These are phyloP conservation scores for Drosophila punjabiensis DNA, from an alignment of 1,140 invertebrate species.

Conservation along the genomic window DNA sequence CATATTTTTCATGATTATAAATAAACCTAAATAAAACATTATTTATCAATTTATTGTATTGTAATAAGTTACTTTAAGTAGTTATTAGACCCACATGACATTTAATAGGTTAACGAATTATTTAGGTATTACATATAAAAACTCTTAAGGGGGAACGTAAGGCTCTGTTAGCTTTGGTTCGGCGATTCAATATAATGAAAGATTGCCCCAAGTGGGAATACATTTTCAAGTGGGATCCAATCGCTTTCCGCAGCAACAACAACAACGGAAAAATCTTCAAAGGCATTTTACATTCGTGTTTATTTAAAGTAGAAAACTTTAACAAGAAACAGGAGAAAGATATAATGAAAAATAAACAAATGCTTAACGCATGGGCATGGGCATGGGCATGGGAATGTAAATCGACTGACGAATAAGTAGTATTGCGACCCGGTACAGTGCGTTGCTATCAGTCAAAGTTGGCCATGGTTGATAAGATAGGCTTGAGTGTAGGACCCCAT, in stretches of 20 bases:
- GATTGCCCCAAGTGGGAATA: conserved; percentile 4
- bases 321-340: conserved; percentile 29
- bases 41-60: conserved; percentile 3
- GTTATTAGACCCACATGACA: neutral
- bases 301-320: conserved; percentile 36
- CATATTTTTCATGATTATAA: conserved; percentile 2
- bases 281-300: conserved; percentile 20
- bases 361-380: neutral
- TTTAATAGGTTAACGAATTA: neutral
- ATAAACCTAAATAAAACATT: neutral
- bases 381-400: conserved; percentile 15
- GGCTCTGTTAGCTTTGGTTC: neutral
- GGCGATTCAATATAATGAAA: conserved; percentile 7
- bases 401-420: conserved; percentile 13
- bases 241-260: conserved; percentile 8
- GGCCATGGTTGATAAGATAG: conserved; percentile 56
- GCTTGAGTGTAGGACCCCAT: conserved; percentile 17
- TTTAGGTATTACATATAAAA: neutral
- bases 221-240: conserved; percentile 30
- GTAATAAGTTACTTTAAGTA: conserved; percentile 4
- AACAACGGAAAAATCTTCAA: conserved; percentile 24
- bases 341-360: conserved; percentile 52
- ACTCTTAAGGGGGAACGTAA: neutral
- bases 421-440: conserved; percentile 40
- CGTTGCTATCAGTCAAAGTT: conserved; percentile 58